Conservation (phyloP, 2,888 invertebrate genomes). For the Myopa testacea region DNA sequence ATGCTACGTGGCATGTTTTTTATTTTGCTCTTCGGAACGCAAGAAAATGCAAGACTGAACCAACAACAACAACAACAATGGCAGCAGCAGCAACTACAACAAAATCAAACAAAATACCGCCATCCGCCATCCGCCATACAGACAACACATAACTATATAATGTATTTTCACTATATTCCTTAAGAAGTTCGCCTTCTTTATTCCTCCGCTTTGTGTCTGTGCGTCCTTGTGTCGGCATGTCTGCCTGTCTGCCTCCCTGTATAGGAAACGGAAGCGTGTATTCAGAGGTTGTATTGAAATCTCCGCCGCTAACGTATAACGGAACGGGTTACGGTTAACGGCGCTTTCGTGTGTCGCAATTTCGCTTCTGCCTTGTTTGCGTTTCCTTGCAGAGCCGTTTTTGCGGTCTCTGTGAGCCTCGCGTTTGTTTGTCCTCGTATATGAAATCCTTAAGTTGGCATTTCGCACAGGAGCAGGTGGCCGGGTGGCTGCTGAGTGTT, state of each 20-base stretch:
- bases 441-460: background rate
- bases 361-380: slow-evolving; percentile 14
- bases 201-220: slow-evolving; percentile 41
- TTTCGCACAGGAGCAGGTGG: background rate
- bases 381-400: slow-evolving; percentile 9
- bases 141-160: slow-evolving; percentile 6
- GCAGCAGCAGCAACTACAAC: background rate
- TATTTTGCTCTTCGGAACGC: slow-evolving; percentile 1
- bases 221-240: background rate
- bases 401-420: slow-evolving; percentile 11
- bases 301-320: background rate
- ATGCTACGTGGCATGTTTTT: slow-evolving; percentile 56
- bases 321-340: background rate
- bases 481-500: background rate
- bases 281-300: slow-evolving; percentile 36
- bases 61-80: slow-evolving; percentile 7
- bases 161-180: slow-evolving; percentile 2
- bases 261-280: slow-evolving; percentile 31
- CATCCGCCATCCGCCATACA: background rate
- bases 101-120: slow-evolving; percentile 22
- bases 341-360: slow-evolving; percentile 31
- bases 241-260: slow-evolving; percentile 47
- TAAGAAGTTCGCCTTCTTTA: slow-evolving; percentile 19
- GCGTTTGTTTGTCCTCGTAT: slow-evolving; percentile 7
- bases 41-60: slow-evolving; percentile 17